Evolutionary conservation across 2,113 vertebrate species (phyloP).

Genomic region (Sarotherodon lohbergeri): DNA sequence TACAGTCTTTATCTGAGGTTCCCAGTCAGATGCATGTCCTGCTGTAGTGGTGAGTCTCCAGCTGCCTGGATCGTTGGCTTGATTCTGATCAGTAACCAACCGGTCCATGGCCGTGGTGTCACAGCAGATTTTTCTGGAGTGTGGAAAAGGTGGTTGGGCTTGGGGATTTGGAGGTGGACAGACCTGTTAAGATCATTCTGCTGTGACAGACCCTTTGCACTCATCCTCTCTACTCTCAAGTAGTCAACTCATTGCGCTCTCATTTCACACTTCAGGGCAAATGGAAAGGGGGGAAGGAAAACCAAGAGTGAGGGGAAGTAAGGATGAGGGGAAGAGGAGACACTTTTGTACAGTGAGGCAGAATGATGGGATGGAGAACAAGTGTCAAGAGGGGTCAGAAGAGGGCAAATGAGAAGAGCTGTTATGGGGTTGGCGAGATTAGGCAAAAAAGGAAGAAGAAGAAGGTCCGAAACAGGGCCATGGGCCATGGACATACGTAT

Average conservation of each 20-base stretch:
- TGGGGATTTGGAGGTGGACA: slow-evolving; percentile 5
- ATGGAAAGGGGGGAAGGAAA: neutral
- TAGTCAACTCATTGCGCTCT: slow-evolving; percentile 50
- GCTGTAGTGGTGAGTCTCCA: neutral
- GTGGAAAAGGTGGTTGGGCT: neutral
- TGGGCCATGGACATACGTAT: fast-evolving
- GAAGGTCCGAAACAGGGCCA: neutral
- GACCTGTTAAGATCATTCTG: slow-evolving; percentile 41
- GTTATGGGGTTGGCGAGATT: too few relatives aligned
- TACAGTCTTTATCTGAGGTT: neutral
- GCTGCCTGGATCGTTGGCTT: slow-evolving; percentile 1
- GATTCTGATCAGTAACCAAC: slow-evolving; percentile 32
- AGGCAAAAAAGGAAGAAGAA: neutral
- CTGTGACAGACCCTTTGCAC: slow-evolving; percentile 46
- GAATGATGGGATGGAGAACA: neutral
- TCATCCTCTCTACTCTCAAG: slow-evolving; percentile 33
- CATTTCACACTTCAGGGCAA: slow-evolving; percentile 61
- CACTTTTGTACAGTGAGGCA: neutral
- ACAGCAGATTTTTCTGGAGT: neutral
- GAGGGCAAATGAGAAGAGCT: neutral
- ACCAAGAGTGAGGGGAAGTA: neutral
- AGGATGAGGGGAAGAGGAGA: neutral
- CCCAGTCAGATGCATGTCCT: neutral
- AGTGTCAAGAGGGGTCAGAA: neutral
- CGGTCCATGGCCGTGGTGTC: neutral